Conservation (phyloP, 2,113 vertebrate genomes). For the Porphyrio hochstetteri region DNA sequence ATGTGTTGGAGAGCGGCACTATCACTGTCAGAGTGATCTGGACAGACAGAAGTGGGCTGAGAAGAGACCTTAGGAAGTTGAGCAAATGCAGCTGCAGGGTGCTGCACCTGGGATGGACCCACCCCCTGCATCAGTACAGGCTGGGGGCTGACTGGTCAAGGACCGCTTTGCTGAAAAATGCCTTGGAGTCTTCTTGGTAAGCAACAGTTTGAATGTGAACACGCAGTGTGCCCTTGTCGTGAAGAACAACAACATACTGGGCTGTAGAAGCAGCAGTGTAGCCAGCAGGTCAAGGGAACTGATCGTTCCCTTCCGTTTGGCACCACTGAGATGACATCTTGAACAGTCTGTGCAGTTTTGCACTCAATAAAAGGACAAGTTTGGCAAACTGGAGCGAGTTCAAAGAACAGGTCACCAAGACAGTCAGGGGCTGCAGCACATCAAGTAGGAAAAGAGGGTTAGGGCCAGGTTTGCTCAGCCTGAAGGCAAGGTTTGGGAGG, state of each 20-base stretch:
- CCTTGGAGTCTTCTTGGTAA: not conserved
- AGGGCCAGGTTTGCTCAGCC: not conserved
- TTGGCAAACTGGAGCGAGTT: not conserved
- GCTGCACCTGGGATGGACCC: not conserved
- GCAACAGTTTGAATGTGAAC: not conserved
- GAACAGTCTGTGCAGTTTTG: not conserved
- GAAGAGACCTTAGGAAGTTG: not conserved
- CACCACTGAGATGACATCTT: not conserved
- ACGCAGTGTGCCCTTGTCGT: not conserved
- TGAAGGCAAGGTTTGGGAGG: not conserved
- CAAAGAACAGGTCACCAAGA: not conserved
- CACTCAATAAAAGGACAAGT: not conserved
- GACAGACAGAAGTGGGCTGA: not conserved
- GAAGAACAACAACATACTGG: not conserved
- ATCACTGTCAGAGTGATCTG: not conserved
- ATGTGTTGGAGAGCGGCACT: not conserved
- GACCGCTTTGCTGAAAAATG: not conserved
- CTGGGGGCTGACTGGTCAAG: not conserved
- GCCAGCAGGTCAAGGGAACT: not conserved
- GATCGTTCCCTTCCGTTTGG: not conserved
- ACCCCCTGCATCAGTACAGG: not conserved
- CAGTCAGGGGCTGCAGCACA: not conserved
- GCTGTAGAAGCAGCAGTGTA: not conserved
- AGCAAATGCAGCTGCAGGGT: not conserved
- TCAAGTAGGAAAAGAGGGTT: not conserved